Conservation (phyloP, 2,797 vertebrate genomes). For the Mionectes olivaceus region DNA sequence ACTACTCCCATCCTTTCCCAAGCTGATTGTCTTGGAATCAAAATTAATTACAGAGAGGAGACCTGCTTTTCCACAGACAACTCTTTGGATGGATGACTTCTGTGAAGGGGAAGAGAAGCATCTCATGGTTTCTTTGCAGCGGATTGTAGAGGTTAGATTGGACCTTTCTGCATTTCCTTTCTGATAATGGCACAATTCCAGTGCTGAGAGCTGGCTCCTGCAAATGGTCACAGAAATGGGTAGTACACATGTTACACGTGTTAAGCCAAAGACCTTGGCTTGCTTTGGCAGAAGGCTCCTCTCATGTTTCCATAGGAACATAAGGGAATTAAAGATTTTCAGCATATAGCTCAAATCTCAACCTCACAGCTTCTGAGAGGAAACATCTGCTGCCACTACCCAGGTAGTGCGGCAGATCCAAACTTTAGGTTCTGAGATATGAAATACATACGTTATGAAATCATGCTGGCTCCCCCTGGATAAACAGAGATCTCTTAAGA, state of each 20-base stretch:
- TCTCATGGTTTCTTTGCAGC: not conserved
- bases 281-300: not conserved
- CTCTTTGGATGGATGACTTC: not conserved
- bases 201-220: not conserved
- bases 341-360: not conserved
- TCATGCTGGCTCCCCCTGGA: not conserved
- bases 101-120: not conserved
- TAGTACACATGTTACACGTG: not conserved
- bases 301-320: slow-evolving; percentile 53
- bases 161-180: not conserved
- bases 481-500: not conserved
- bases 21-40: not conserved
- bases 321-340: slow-evolving; percentile 39
- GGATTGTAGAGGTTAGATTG: slow-evolving; percentile 18
- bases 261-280: slow-evolving; percentile 15
- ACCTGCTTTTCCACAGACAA: not conserved
- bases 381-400: slow-evolving; percentile 38
- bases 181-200: not conserved
- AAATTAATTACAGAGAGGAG: not conserved
- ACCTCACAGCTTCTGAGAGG: slow-evolving; percentile 18
- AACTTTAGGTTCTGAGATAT: not conserved
- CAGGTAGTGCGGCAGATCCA: not conserved
- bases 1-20: not conserved
- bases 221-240: not conserved
- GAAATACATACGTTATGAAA: not conserved